Evolutionary conservation across 1,140 invertebrate species (phyloP).

Genomic region (Cherax destructor): DNA sequence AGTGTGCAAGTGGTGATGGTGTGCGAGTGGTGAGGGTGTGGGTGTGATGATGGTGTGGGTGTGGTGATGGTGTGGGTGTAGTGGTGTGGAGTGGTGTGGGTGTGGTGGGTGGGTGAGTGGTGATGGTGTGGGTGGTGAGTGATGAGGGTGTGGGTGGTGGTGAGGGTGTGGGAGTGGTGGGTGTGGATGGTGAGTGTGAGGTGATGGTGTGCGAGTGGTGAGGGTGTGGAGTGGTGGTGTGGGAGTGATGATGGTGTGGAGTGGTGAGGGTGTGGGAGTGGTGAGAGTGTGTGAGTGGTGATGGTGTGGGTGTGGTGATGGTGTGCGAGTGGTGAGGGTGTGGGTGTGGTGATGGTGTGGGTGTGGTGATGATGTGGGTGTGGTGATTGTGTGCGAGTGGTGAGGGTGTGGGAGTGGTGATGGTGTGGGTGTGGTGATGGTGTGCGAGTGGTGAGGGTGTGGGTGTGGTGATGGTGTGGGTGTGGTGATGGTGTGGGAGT

Average conservation of each 20-base stretch:
- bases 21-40: not conserved
- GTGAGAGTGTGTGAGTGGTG: not conserved
- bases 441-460: not conserved
- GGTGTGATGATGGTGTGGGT: not conserved
- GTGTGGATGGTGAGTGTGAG: not conserved
- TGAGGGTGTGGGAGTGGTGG: not conserved
- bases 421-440: not conserved
- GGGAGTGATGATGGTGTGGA: not conserved
- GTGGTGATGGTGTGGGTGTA: not conserved
- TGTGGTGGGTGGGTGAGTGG: not conserved
- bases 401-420: not conserved
- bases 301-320: not conserved
- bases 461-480: not conserved
- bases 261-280: not conserved
- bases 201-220: too few relatives aligned
- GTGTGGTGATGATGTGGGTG: not conserved
- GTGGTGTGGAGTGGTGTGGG: not conserved
- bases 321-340: not conserved
- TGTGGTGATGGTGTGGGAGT: not conserved
- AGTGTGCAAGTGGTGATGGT: too few relatives aligned
- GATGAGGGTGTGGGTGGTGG: not conserved
- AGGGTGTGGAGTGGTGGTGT: too few relatives aligned
- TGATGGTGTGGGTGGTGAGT: not conserved
- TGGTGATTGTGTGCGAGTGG: not conserved
- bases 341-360: not conserved